These are phyloP conservation scores for Bembecia ichneumoniformis DNA, from an alignment of 2,888 invertebrate genomes.

Conservation along the genomic window DNA sequence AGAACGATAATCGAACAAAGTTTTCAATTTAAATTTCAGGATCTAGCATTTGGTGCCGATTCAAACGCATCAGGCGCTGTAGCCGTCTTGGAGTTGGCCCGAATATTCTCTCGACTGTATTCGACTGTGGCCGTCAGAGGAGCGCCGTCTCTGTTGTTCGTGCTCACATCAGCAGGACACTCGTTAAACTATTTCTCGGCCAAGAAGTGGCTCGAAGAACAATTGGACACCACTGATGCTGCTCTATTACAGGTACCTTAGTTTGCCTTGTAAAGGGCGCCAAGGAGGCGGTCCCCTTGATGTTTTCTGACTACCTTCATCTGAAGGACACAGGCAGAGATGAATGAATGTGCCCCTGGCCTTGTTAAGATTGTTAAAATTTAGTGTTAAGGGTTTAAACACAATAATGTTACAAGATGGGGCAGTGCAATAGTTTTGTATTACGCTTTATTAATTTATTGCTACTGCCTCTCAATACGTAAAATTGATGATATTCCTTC, in stretches of 20 bases:
- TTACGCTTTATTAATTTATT: too few relatives aligned
- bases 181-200: slow-evolving; percentile 93
- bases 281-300: too few relatives aligned
- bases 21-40: slow-evolving; percentile 59
- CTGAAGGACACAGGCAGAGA: not conserved
- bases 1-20: too few relatives aligned
- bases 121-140: slow-evolving; percentile 80
- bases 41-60: slow-evolving; percentile 89
- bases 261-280: too few relatives aligned
- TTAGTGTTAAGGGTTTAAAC: too few relatives aligned
- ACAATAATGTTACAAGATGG: too few relatives aligned
- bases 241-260: slow-evolving; percentile 78
- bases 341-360: not conserved
- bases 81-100: slow-evolving; percentile 87
- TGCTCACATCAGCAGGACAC: slow-evolving; percentile 92
- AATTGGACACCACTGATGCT: slow-evolving; percentile 83
- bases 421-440: too few relatives aligned
- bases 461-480: too few relatives aligned
- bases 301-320: too few relatives aligned
- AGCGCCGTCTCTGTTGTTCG: slow-evolving; percentile 86
- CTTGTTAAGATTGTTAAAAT: too few relatives aligned
- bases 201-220: slow-evolving; percentile 96
- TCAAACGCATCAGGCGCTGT: slow-evolving; percentile 94
- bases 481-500: too few relatives aligned
- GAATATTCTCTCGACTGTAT: slow-evolving; percentile 91